phyloP scores from a whole-genome alignment of 2,888 invertebrate genomes.

The Ennomos fuscantarius region DNA sequence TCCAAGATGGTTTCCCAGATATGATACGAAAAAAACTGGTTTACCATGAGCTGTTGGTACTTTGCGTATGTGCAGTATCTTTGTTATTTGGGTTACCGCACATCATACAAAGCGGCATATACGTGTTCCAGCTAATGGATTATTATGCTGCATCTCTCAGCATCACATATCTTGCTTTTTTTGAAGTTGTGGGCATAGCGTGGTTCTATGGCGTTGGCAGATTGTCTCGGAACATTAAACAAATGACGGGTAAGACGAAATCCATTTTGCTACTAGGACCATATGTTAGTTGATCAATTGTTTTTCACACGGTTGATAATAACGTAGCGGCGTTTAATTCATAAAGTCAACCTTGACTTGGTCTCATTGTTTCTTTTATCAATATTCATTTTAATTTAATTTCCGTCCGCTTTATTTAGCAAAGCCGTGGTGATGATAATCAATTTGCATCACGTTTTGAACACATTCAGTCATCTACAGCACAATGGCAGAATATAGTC shows the following conservation, averaged over 20 bases:
- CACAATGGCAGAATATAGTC: conserved; percentile 21
- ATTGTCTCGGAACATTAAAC: conserved; percentile 92
- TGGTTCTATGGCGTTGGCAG: conserved; percentile 96
- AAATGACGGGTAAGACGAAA: conserved; percentile 91
- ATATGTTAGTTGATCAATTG: neutral
- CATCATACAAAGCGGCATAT: conserved; percentile 96
- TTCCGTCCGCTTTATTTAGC: conserved; percentile 22
- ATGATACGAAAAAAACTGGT: conserved; percentile 93
- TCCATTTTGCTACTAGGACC: neutral
- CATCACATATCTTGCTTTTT: conserved; percentile 96
- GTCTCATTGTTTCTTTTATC: conserved; percentile 24
- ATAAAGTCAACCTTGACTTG: conserved; percentile 31
- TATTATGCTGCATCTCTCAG: conserved; percentile 97
- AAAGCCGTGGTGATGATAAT: conserved; percentile 24
- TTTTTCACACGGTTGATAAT: conserved; percentile 18
- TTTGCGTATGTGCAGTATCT: conserved; percentile 92
- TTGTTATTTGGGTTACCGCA: conserved; percentile 94
- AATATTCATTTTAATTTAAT: conserved; percentile 22
- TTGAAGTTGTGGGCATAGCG: conserved; percentile 95
- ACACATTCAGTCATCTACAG: conserved; percentile 25
- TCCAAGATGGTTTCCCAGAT: conserved; percentile 96
- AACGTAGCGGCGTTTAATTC: conserved; percentile 17
- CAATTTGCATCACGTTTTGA: conserved; percentile 20
- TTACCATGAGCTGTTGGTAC: conserved; percentile 94
- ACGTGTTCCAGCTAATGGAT: conserved; percentile 96